Base-by-base conservation (phyloP, 2,888 invertebrate genomes). In the Cybosia mesomella region DNA sequence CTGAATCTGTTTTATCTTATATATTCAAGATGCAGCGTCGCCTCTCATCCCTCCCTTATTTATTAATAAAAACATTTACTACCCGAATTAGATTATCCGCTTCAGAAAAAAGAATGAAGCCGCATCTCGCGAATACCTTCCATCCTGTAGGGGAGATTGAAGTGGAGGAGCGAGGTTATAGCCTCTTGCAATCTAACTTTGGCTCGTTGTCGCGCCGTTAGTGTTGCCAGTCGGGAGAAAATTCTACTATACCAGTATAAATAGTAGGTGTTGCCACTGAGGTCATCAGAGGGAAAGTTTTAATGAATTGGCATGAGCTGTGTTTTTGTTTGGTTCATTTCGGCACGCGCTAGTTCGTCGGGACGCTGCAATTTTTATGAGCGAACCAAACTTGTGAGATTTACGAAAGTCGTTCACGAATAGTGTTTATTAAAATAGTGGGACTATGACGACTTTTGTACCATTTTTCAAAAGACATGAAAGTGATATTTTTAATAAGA, bases 161-260 rank as follows among this genome's bases (percentile, higher is more conserved):
- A 84, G 83, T 79, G 82, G 80, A 76, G 74, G 65, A 72, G 77
- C 79, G 83, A 73, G 80, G 82, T 83, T 84, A 87, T 84, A 78
- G 85, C 81, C 83, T 79, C 86, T 83, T 81, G 87, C 91, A 92
- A 92, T 92, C 92, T 92, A 92, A 92, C 86, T 92, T 81, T 89
- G 86, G 89, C 87, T 89, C 92, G 90, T 92, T 91, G 88, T 85
- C 89, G 86, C 82, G 76, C 82, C 85, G 87, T 89, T 86, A 89
- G 87, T 89, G 88, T 84, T 87, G 87, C 88, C 87, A 86, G 85
- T 81, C 75, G 73, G 58, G 79, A 78, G 76, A 72, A 80, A 82
- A 81, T 81, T 82, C 80, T 81, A 81, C 81, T 76, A 82, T 80
- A 83, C 81, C 80, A 80, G 84, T 80, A 85, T 85, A 87, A 88